phyloP scores from a whole-genome alignment of 2,797 vertebrate genomes.

The Lagorchestes hirsutus region DNA sequence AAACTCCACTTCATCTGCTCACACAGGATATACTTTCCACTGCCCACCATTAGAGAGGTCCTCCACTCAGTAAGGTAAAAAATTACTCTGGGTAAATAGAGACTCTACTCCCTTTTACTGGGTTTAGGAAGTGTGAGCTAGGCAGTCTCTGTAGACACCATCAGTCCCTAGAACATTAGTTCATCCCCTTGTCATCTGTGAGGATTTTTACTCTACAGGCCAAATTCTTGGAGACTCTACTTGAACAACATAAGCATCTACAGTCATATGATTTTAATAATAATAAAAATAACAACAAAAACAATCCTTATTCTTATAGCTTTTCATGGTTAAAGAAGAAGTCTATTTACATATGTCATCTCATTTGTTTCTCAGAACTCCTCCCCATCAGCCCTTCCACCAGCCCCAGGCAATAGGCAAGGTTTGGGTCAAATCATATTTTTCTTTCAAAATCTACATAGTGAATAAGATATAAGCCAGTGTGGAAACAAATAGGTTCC shows the following conservation, averaged over 20 bases:
- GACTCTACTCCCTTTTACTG: not conserved
- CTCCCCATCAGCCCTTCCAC: not conserved
- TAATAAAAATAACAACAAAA: not conserved
- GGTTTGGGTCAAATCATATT: not conserved
- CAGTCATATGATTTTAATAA: not conserved
- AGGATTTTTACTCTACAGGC: not conserved
- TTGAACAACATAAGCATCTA: not conserved
- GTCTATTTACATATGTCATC: not conserved
- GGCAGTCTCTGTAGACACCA: not conserved
- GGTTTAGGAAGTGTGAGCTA: not conserved
- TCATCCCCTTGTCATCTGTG: not conserved
- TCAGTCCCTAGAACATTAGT: not conserved
- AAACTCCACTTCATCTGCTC: conserved; percentile 63
- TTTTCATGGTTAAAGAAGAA: not conserved
- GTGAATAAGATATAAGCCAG: not conserved
- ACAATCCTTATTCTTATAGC: not conserved
- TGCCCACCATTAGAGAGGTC: conserved; percentile 4
- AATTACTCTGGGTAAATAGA: not conserved
- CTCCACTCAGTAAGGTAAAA: not conserved
- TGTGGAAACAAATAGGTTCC: not conserved
- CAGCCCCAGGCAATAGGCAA: not conserved
- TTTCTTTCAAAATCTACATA: not conserved
- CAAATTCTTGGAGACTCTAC: not conserved
- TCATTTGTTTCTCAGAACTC: not conserved
- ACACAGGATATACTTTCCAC: conserved; percentile 50